phyloP scores from a whole-genome alignment of 2,113 vertebrate species.

The Plotosus lineatus region DNA sequence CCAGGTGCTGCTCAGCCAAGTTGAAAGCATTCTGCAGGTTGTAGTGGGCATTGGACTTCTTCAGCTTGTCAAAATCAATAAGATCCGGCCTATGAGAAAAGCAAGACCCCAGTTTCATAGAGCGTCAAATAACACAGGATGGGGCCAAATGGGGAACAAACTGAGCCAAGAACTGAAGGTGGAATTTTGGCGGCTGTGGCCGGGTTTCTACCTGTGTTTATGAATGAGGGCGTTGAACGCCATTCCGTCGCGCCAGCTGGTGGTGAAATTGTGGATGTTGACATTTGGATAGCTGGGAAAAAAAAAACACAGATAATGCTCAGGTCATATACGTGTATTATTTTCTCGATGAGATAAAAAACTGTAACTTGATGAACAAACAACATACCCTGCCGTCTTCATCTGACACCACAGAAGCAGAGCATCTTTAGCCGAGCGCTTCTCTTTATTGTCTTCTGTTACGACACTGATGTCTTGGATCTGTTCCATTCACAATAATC shows the following conservation, averaged over 20 bases:
- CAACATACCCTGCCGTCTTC: constrained; percentile 94
- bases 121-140: background rate
- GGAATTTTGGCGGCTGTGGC: background rate
- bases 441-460: constrained; percentile 97
- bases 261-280: constrained; percentile 97
- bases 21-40: constrained; percentile 98
- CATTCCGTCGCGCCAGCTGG: constrained; percentile 98
- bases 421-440: constrained; percentile 93
- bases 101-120: background rate
- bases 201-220: constrained; percentile 85
- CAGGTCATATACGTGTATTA: background rate
- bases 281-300: constrained; percentile 87
- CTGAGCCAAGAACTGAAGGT: background rate
- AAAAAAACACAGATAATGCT: background rate
- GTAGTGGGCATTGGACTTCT: constrained; percentile 97
- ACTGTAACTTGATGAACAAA: background rate
- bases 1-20: constrained; percentile 94
- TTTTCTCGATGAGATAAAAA: background rate
- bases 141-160: background rate
- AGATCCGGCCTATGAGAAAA: constrained; percentile 83
- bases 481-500: constrained; percentile 63
- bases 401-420: constrained; percentile 98
- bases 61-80: constrained; percentile 97
- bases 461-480: constrained; percentile 98
- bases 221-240: constrained; percentile 98